Conservation (phyloP, 2,888 invertebrate genomes). For the Cylloceria caligata region DNA sequence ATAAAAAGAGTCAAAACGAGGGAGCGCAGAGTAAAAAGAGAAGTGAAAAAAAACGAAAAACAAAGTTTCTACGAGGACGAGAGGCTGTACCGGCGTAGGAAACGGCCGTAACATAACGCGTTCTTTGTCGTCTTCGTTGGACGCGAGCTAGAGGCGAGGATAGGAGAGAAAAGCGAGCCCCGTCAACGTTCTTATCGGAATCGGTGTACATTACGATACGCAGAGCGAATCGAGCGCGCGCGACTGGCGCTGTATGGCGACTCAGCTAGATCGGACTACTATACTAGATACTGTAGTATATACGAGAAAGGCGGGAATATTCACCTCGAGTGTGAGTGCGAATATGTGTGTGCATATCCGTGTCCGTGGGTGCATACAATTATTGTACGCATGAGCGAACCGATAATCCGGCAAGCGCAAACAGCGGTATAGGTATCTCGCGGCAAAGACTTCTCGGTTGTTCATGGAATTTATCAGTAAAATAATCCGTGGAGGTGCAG, state of each 20-base stretch:
- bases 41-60: constrained; percentile 33
- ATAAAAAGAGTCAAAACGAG: constrained; percentile 52
- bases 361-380: constrained; percentile 45
- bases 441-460: background rate
- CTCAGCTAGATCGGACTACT: too few relatives aligned
- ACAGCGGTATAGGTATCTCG: background rate
- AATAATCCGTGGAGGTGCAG: constrained; percentile 3
- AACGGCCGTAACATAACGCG: constrained; percentile 77
- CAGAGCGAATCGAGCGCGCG: constrained; percentile 40
- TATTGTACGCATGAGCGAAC: constrained; percentile 43
- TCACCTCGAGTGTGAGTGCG: constrained; percentile 28
- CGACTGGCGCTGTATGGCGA: background rate
- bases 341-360: background rate
- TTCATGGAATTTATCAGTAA: constrained; percentile 17
- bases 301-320: constrained; percentile 30
- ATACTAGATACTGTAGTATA: constrained; percentile 18
- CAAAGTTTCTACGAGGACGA: constrained; percentile 57
- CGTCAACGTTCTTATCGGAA: constrained; percentile 75
- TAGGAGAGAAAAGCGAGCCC: constrained; percentile 35
- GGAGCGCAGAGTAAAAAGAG: constrained; percentile 32
- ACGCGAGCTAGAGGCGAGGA: constrained; percentile 53
- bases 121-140: constrained; percentile 74
- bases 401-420: constrained; percentile 45
- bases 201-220: constrained; percentile 76
- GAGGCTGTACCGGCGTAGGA: constrained; percentile 47